phyloP scores from a whole-genome alignment of 2,888 invertebrate genomes.

The Carterocephalus palaemon region DNA sequence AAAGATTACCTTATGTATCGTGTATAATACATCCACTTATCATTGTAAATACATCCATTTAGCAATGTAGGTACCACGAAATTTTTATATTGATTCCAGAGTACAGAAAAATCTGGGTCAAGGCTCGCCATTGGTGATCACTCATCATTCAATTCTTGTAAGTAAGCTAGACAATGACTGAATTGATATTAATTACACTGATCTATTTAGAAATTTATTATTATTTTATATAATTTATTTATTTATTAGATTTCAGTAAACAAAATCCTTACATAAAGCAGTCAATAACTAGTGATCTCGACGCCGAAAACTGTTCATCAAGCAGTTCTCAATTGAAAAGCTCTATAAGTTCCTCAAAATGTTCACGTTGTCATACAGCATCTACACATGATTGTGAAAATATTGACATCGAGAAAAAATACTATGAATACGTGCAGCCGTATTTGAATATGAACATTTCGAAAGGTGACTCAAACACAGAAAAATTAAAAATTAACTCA shows the following conservation, averaged over 20 bases:
- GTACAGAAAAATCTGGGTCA: conserved; percentile 54
- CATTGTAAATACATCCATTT: no score
- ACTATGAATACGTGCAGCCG: conserved; percentile 53
- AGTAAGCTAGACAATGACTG: conserved; percentile 33
- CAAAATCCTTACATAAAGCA: conserved; percentile 42
- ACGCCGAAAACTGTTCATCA: conserved; percentile 41
- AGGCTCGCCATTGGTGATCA: conserved; percentile 65
- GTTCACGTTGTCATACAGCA: conserved; percentile 38
- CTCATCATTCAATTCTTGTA: conserved; percentile 56
- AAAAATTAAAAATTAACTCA: conserved; percentile 36
- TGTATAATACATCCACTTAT: neutral
- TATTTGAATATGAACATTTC: conserved; percentile 53
- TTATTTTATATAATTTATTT: conserved; percentile 30
- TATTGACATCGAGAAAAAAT: conserved; percentile 53
- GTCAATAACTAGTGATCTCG: conserved; percentile 39
- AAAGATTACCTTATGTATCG: neutral
- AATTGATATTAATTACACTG: neutral
- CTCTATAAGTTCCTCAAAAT: conserved; percentile 41
- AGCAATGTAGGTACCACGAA: no score
- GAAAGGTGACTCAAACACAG: conserved; percentile 44
- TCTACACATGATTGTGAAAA: conserved; percentile 37
- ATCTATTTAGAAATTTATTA: no score
- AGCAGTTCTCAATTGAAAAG: conserved; percentile 28
- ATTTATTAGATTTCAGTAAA: conserved; percentile 45
- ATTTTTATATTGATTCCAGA: conserved; percentile 43